Conservation (phyloP, 1,140 invertebrate species). For the Drosophila pectinifera region DNA sequence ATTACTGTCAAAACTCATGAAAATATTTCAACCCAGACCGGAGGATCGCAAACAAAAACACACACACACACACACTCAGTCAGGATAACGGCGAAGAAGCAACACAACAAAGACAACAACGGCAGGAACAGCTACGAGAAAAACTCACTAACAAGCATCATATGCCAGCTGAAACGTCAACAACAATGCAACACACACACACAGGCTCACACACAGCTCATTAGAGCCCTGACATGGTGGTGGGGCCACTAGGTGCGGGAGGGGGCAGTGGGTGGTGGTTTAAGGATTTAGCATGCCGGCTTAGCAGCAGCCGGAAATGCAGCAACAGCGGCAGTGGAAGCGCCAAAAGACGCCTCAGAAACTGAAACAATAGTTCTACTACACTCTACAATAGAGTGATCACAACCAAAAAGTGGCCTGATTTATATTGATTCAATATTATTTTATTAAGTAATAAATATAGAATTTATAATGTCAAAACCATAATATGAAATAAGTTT, state of each 20-base stretch:
- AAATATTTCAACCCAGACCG: constrained; percentile 75
- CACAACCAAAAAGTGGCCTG: neutral
- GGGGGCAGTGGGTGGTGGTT: neutral
- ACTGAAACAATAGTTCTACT: constrained; percentile 16
- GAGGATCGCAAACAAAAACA: constrained; percentile 17
- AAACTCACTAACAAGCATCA: constrained; percentile 82
- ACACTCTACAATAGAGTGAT: neutral
- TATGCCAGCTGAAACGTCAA: constrained; percentile 80
- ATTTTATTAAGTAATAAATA: neutral
- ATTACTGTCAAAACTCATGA: constrained; percentile 84
- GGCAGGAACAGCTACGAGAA: constrained; percentile 38
- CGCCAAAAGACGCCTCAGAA: constrained; percentile 18
- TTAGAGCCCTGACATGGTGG: constrained; percentile 63
- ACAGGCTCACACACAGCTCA: constrained; percentile 60
- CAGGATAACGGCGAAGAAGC: constrained; percentile 54
- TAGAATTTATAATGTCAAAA: neutral
- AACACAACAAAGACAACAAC: constrained; percentile 50
- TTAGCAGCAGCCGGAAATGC: constrained; percentile 60
- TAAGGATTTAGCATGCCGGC: constrained; percentile 70
- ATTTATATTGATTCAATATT: no score
- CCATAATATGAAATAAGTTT: no score
- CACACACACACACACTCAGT: neutral
- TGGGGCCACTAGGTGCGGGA: neutral
- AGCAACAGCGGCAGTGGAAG: constrained; percentile 31
- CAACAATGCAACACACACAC: constrained; percentile 65